Conservation (phyloP, 30 jellyfish, hydroid and myxozoan species). For the Nemopilema nomurai region DNA sequence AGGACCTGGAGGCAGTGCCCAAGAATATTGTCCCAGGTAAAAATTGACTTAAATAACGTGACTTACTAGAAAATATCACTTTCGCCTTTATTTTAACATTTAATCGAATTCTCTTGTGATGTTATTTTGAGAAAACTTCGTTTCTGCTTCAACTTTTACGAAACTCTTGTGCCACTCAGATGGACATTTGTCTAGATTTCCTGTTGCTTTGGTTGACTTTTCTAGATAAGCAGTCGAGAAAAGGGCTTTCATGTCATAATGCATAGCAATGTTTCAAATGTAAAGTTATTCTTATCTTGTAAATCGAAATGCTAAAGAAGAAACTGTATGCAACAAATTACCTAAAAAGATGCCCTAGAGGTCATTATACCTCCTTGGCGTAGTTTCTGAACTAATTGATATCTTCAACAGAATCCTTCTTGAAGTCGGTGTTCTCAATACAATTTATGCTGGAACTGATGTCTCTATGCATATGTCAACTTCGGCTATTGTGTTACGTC, state of each 20-base stretch:
- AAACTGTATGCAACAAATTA: neutral
- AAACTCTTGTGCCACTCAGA: too few relatives aligned
- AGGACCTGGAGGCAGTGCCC: neutral
- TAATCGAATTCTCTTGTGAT: neutral
- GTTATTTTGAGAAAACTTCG: too few relatives aligned
- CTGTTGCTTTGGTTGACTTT: too few relatives aligned
- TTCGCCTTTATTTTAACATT: neutral
- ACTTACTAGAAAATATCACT: too few relatives aligned
- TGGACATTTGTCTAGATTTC: too few relatives aligned
- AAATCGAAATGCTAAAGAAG: too few relatives aligned
- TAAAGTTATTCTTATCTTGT: too few relatives aligned
- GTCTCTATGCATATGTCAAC: slow-evolving; percentile 63
- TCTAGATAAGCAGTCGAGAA: too few relatives aligned
- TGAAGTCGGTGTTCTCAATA: slow-evolving; percentile 60
- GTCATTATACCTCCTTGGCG: neutral
- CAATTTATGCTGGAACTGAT: slow-evolving; percentile 65
- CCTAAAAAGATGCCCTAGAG: neutral
- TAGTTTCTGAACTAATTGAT: neutral
- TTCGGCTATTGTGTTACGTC: slow-evolving; percentile 79
- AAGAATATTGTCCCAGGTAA: neutral
- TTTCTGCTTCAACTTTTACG: too few relatives aligned
- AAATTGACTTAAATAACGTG: too few relatives aligned
- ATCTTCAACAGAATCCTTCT: slow-evolving; percentile 55
- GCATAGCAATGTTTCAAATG: too few relatives aligned
- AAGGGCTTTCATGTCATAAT: too few relatives aligned